phyloP scores from a whole-genome alignment of 2,113 vertebrate genomes.

The Cervus canadensis region DNA sequence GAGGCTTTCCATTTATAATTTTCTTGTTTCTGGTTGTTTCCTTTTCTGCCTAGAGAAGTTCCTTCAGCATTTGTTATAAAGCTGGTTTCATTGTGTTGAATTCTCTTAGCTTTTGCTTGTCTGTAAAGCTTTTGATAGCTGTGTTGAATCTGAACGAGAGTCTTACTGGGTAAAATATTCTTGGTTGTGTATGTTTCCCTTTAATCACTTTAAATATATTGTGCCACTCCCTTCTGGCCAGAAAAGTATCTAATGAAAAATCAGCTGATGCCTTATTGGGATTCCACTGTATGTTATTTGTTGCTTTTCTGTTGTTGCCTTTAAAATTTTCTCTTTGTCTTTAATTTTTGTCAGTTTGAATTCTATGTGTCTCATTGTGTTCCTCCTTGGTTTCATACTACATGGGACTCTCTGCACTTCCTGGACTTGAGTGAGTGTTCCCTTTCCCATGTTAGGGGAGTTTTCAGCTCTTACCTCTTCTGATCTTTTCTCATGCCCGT shows the following conservation, averaged over 20 bases:
- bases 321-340: not conserved
- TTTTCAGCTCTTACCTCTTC: not conserved
- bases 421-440: not conserved
- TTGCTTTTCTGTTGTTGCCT: not conserved
- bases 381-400: not conserved
- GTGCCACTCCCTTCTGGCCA: not conserved
- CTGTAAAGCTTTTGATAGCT: not conserved
- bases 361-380: not conserved
- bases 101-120: not conserved
- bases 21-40: not conserved
- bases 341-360: not conserved
- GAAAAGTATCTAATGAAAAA: not conserved
- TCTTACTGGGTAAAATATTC: not conserved
- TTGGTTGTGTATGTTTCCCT: not conserved
- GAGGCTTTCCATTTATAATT: not conserved
- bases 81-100: not conserved
- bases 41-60: not conserved
- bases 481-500: not conserved
- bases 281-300: not conserved
- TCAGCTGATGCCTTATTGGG: not conserved
- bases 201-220: not conserved
- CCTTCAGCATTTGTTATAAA: not conserved
- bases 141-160: not conserved
- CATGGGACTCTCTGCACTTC: not conserved
- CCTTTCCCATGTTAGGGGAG: not conserved